Base-by-base conservation (phyloP, 2,797 vertebrate species). In the Sciaenops ocellatus region DNA sequence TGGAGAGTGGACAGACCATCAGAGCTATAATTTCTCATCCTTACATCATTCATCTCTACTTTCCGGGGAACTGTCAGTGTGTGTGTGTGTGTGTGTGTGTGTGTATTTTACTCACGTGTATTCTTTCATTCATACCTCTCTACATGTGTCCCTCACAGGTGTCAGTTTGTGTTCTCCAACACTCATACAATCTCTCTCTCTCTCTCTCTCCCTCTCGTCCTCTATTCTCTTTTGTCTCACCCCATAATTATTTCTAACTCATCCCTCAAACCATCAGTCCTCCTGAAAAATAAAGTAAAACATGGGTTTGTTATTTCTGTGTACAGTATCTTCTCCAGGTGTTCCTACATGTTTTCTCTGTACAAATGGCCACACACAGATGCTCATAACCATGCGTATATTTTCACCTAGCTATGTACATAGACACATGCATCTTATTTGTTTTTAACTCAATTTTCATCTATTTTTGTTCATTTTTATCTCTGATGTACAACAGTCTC, bases 41-140 rank as follows among this genome's bases (percentile, higher is more conserved):
- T 92, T 93, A 84, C 92, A 90, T 94, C 90, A 93, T 89, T 85
- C 88, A 85, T 90, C 62, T 84, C 54, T 83, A 57, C 75, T 80
- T 84, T 87, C 73, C 78, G 69, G 88, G 74, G 73, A 88, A 22
- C 6, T n/a, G 64, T 73, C 46, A 77, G 34, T 51, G 42, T 73
- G 60, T 41, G 24, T 59, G 34, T 63, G 1, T 62, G 17, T 34
- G 18, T 73, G 44, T 28, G 30, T 65, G 30, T 67, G 11, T 65
- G 6, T 42, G 48, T 41, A 3, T 17, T 5, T 4, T 17, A 63
- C 46, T 52, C 26, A 41, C 17, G 63, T 73, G 54, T 77, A 16
- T 76, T 69, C 26, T 68, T 67, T 44, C 70, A 73, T 66, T 54
- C 52, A 46, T 41, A 4, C 20, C 28, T 12, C 20, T 64, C 38